Base-by-base conservation (phyloP, 2,888 invertebrate species). In the Stomorhina lunata region DNA sequence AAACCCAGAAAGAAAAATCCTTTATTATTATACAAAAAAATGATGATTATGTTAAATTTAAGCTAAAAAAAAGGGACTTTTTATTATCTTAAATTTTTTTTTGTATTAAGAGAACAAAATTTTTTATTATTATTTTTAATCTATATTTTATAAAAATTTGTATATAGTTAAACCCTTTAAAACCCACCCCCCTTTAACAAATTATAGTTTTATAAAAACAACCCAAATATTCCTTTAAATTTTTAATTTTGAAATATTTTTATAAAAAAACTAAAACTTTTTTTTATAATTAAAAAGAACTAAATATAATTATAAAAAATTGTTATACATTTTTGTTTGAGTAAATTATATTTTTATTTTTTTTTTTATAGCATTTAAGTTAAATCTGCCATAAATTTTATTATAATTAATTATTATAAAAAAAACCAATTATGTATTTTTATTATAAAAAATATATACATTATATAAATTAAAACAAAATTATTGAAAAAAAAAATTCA, bases 321-420 rank as follows among this genome's bases (percentile, higher is more conserved):
- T 81, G 65, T 59, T 76, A 59, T 40, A 53, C 43, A 76, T 59
- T 20, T 55, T 17, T 48, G 32, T 76, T 61, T 22, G 12, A 65
- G 25, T 71, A 59, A 79, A 73, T 71, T 79, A 71, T 66, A 37
- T 61, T 40, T 17, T 55, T 27, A 29, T 61, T 53, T 50, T 53
- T 53, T 76, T 75, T 79, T 80, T 66, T 45, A 20, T 84, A 85
- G 82, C 71, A 76, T 80, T 78, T 83, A 84, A 84, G 83, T 84
- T 84, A 53, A 82, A 75, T 84, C 72, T 84, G 84, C 84, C 84
- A 82, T 84, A 80, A 53, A 73, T 77, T 83, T 80, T 81, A 75
- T 71, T 72, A 55, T 43, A 69, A 29, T 15, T 57, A 63, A 77
- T 61, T 55, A 29, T 55, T 25, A 20, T 57, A 57, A 71, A 50